These are phyloP conservation scores for Apus apus DNA, from an alignment of 2,113 vertebrate species.

Conservation along the genomic window DNA sequence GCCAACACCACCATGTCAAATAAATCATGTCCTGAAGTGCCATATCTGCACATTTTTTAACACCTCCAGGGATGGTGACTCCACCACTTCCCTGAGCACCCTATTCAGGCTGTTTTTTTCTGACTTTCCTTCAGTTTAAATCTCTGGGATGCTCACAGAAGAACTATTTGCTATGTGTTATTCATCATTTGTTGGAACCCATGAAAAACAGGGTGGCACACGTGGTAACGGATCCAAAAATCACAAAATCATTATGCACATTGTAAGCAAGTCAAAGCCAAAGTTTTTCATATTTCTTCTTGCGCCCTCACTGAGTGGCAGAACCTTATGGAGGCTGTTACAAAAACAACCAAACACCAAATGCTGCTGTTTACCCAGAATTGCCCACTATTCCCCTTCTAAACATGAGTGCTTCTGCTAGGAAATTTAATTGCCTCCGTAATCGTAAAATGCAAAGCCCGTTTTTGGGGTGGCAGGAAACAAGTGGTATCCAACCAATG, in stretches of 20 bases:
- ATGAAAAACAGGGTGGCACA: accelerated
- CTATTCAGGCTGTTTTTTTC: neutral
- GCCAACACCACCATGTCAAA: too few species aligned
- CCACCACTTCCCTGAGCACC: too few species aligned
- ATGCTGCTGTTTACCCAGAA: neutral
- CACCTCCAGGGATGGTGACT: too few species aligned
- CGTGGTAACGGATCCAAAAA: neutral
- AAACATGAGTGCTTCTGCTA: neutral
- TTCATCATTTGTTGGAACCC: neutral
- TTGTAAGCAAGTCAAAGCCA: neutral
- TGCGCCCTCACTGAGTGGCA: neutral
- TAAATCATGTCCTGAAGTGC: too few species aligned
- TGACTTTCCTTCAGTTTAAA: neutral
- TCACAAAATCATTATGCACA: accelerated
- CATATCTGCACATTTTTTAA: too few species aligned
- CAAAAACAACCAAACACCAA: neutral
- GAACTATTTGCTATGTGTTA: neutral
- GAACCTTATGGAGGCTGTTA: neutral
- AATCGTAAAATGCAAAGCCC: neutral
- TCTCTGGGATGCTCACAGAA: neutral
- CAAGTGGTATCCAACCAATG: neutral
- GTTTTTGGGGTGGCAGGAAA: neutral
- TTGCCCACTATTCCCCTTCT: neutral
- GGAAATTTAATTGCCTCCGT: neutral
- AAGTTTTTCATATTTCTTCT: neutral